A percentile compares a stretch with the other conserved stretches of the same genome.
phyloP scores from a whole-genome alignment of 1,140 invertebrate species.

The Pseudomyrmex cubaensis region DNA sequence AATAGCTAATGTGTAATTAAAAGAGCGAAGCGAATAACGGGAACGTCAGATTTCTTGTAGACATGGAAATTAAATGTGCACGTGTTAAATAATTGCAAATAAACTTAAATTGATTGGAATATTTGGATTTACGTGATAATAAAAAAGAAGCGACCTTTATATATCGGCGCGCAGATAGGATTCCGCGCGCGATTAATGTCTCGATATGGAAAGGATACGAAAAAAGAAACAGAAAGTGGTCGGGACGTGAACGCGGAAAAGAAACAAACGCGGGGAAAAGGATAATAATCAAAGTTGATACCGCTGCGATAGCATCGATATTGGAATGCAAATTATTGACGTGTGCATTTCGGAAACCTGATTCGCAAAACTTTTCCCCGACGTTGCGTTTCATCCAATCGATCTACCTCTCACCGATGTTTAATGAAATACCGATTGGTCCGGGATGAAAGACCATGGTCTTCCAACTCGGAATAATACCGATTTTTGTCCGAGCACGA shows the following conservation, averaged over 20 bases:
- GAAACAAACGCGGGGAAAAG: constrained; percentile 46
- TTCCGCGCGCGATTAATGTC: constrained; percentile 27
- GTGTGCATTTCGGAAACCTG: constrained; percentile 68
- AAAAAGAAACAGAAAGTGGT: constrained; percentile 27
- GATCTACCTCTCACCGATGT: constrained; percentile 64
- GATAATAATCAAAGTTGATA: constrained; percentile 66
- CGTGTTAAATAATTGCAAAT: constrained; percentile 29
- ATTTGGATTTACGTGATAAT: constrained; percentile 24
- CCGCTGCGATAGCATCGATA: constrained; percentile 61
- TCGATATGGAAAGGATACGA: constrained; percentile 42
- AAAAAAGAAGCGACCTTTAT: constrained; percentile 27
- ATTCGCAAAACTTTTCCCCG: constrained; percentile 64
- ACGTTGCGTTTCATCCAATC: constrained; percentile 70
- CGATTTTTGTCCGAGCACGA: constrained; percentile 6
- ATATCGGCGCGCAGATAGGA: constrained; percentile 46
- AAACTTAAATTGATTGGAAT: constrained; percentile 26
- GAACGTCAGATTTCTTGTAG: constrained; percentile 4
- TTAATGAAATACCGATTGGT: constrained; percentile 70
- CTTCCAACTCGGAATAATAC: constrained; percentile 34
- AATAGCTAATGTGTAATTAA: background rate
- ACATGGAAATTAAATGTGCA: constrained; percentile 30
- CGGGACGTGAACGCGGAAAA: constrained; percentile 38
- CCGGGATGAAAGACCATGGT: constrained; percentile 43
- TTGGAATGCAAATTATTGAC: constrained; percentile 71
- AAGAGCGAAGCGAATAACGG: background rate